phyloP scores from a whole-genome alignment of 2,888 invertebrate species.

The Drosophila flavopinicola region DNA sequence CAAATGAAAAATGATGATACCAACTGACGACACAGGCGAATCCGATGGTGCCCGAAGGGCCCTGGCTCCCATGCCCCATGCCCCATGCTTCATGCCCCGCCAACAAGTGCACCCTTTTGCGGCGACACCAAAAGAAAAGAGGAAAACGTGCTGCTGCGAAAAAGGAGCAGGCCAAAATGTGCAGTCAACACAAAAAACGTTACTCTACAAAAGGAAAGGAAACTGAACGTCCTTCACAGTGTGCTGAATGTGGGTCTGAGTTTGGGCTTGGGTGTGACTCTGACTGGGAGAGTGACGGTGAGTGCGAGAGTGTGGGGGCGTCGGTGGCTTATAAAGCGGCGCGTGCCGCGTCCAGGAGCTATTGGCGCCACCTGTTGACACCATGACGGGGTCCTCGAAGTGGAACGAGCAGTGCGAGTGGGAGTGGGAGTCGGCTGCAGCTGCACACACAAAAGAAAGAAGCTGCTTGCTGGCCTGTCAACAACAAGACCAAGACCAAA shows the following conservation, averaged over 20 bases:
- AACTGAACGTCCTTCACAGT: conserved; percentile 70
- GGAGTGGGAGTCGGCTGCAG: conserved; percentile 10
- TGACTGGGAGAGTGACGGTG: not conserved
- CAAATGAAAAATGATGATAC: not conserved
- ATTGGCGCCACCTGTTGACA: conserved; percentile 70
- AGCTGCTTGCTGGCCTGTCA: conserved; percentile 19
- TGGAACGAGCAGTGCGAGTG: conserved; percentile 8
- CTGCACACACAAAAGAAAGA: conserved; percentile 55
- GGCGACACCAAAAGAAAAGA: conserved; percentile 47
- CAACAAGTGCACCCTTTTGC: conserved; percentile 1
- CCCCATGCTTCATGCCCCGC: too few relatives aligned
- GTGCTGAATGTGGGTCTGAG: conserved; percentile 6
- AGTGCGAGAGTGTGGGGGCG: too few relatives aligned
- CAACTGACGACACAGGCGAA: conserved; percentile 9
- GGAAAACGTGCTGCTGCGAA: conserved; percentile 41
- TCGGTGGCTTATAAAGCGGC: conserved; percentile 40
- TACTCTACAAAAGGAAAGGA: conserved; percentile 66
- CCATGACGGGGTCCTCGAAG: conserved; percentile 4
- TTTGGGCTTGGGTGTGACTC: not conserved
- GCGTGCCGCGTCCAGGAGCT: conserved; percentile 62
- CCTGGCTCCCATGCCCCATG: too few relatives aligned
- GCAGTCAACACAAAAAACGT: conserved; percentile 62
- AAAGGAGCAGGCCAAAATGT: conserved; percentile 62
- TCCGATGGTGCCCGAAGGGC: conserved; percentile 8
- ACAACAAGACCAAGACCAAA: conserved; percentile 54